Base-by-base conservation (phyloP, 1,140 invertebrate species). In the Solenopsis invicta region DNA sequence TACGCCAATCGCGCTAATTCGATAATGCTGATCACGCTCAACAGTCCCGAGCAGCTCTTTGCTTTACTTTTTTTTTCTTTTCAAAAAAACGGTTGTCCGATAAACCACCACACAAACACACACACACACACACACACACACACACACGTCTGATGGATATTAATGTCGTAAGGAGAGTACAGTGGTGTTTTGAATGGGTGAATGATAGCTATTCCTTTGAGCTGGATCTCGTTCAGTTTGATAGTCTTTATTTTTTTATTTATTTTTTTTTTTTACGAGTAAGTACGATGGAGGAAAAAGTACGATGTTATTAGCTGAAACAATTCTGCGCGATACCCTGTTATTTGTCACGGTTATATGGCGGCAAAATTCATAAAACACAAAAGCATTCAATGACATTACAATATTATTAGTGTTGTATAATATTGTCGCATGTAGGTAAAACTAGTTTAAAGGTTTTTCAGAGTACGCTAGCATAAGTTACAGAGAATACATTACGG, bases 11-110 rank as follows among this genome's bases (percentile, higher is more conserved):
- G 90, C 93, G 93, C 92, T 94, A 94, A 94, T 94, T 94, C 93
- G 93, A 94, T 94, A 94, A 94, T 93, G 92, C 93, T 93, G 93
- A 94, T 93, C 93, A 92, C 93, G 92, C 92, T 94, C 92, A 91
- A 91, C 92, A 90, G 91, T 92, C 74, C 85, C 75, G 66, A 77
- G 29, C 62, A 62, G 67, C 86, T 84, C 69, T 84, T 74, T 74
- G 69, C 80, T 84, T 84, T 62, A 4, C 67, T 59, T 21, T 29
- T 69, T 74, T 72, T 80, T 72, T 81, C 59, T 71, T 84, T 84
- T 48, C n/a, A 41, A 41, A 21, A 61, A 74, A 84, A 54, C 54
- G 12, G 67, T 56, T 56, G 52, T 29, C n/a, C 61, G 80, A 84
- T 84, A 84, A 74, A 75, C 69, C 21, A 54, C 59, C 66, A n/a